phyloP scores from a whole-genome alignment of 2,113 vertebrate species.

The Hyperopisus bebe region DNA sequence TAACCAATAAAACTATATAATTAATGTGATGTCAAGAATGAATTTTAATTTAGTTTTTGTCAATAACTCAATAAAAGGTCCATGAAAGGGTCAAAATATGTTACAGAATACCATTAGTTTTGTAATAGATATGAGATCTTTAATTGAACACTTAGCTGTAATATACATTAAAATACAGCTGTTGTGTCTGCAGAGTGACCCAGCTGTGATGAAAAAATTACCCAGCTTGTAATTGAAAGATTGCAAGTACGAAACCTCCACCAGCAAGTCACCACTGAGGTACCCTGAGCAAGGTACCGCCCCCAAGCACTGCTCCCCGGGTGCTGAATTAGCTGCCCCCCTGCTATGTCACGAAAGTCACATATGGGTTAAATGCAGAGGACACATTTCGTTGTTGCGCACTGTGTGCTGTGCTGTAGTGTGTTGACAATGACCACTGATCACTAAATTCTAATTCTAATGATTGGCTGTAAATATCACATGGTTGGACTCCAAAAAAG shows the following conservation, averaged over 20 bases:
- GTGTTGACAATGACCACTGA: no score
- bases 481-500: not conserved
- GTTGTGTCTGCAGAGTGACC: not conserved
- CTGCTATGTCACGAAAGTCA: no score
- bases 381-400: no score
- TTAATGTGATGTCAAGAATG: not conserved
- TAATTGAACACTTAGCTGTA: not conserved
- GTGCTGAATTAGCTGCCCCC: no score
- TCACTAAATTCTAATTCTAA: no score
- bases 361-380: no score
- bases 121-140: not conserved
- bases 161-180: not conserved
- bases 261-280: no score
- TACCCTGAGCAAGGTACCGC: no score
- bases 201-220: not conserved
- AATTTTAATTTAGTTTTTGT: not conserved
- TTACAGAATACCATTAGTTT: not conserved
- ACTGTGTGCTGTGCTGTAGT: no score
- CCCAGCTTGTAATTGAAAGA: no score
- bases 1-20: not conserved
- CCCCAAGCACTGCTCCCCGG: no score
- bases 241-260: no score
- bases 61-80: not conserved
- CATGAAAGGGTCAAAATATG: not conserved
- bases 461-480: not conserved